Conservation (phyloP, 2,888 invertebrate genomes). For the Idaea straminata region DNA sequence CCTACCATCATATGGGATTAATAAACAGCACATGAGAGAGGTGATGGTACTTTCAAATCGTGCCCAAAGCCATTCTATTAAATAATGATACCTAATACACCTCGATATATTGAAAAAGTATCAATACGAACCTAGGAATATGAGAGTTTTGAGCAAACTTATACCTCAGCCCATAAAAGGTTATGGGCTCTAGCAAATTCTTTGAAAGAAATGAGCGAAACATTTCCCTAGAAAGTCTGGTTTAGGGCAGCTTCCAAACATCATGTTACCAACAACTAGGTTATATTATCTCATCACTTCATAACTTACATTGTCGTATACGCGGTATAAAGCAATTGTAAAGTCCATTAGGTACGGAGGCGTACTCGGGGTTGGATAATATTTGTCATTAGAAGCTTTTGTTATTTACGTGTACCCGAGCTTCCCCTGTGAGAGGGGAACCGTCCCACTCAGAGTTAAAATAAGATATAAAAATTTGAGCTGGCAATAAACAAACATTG, state of each 20-base stretch:
- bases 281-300: slow-evolving; percentile 4
- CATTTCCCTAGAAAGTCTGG: neutral
- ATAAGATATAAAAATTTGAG: slow-evolving; percentile 66
- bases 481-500: slow-evolving; percentile 46
- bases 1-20: too few species aligned
- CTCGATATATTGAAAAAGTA: too few species aligned
- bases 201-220: slow-evolving; percentile 25
- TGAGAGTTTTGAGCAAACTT: neutral
- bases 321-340: slow-evolving; percentile 61
- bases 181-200: neutral
- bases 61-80: too few species aligned
- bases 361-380: slow-evolving; percentile 55
- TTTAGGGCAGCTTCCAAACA: neutral
- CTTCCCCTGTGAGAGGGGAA: slow-evolving; percentile 46
- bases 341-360: slow-evolving; percentile 69
- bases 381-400: slow-evolving; percentile 73
- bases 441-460: slow-evolving; percentile 51
- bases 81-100: too few species aligned
- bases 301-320: slow-evolving; percentile 14
- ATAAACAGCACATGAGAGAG: too few species aligned
- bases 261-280: neutral
- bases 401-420: slow-evolving; percentile 46
- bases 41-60: too few species aligned
- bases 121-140: too few species aligned
- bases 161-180: neutral